Conservation (phyloP, 1,140 invertebrate genomes). For the Anadara kagoshimensis region DNA sequence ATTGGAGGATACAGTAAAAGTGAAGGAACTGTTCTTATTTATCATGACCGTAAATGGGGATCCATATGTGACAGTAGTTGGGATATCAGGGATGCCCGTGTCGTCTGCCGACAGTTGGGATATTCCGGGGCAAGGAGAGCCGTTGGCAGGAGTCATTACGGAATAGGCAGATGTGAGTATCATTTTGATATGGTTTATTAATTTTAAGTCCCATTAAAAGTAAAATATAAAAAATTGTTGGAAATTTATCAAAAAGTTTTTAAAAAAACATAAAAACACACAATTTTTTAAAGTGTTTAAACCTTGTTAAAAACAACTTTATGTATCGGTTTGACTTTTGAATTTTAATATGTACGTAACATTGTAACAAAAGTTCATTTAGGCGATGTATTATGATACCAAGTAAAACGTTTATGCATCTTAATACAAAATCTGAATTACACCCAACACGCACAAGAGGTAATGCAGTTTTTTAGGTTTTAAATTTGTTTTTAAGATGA, state of each 20-base stretch:
- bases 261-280: slow-evolving; percentile 1
- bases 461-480: too few relatives aligned
- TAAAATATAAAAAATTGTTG: too few relatives aligned
- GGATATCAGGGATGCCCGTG: slow-evolving; percentile 86
- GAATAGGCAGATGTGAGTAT: slow-evolving; percentile 29
- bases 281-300: too few relatives aligned
- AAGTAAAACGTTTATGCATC: too few relatives aligned
- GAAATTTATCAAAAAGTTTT: not conserved
- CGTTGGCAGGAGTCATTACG: slow-evolving; percentile 16
- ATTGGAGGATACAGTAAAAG: slow-evolving; percentile 51
- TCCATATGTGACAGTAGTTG: slow-evolving; percentile 93
- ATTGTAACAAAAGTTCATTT: too few relatives aligned
- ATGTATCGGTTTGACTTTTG: too few relatives aligned
- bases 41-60: slow-evolving; percentile 89
- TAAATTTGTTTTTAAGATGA: too few relatives aligned
- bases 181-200: not conserved
- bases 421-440: too few relatives aligned
- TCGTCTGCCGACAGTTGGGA: slow-evolving; percentile 79
- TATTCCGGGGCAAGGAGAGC: slow-evolving; percentile 15
- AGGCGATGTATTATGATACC: too few relatives aligned
- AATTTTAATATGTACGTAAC: too few relatives aligned
- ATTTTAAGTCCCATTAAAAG: not conserved
- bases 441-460: too few relatives aligned
- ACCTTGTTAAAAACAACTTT: too few relatives aligned
- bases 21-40: slow-evolving; percentile 91